Conservation (phyloP, 1,140 invertebrate species). For the Schlechtendalia chinensis region DNA sequence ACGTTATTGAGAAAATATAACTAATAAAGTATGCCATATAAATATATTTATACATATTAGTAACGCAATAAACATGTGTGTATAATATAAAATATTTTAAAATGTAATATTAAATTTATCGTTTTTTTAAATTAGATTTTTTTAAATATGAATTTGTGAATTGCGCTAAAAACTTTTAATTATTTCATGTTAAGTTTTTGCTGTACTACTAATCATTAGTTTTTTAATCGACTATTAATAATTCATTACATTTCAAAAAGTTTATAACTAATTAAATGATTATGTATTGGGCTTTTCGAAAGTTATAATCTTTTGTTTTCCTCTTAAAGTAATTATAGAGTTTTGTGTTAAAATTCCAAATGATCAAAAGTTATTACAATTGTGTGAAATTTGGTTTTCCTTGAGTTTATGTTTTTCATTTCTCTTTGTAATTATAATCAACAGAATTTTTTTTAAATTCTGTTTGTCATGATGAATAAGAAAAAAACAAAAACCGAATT, state of each 20-base stretch:
- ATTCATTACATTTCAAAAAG: background rate
- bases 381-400: background rate
- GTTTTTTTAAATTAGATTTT: no score
- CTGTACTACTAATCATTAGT: background rate
- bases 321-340: background rate
- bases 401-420: background rate
- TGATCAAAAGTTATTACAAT: background rate
- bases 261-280: background rate
- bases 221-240: background rate
- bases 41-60: no score
- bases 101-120: no score
- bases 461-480: background rate
- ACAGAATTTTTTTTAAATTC: background rate
- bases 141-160: no score
- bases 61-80: no score
- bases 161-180: background rate
- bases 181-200: background rate
- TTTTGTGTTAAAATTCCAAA: background rate
- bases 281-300: background rate
- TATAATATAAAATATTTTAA: no score
- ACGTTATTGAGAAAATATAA: no score
- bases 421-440: no score
- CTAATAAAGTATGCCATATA: no score
- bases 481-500: background rate
- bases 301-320: background rate